phyloP scores from a whole-genome alignment of 2,888 invertebrate genomes.

The Heterodera filipjevi region DNA sequence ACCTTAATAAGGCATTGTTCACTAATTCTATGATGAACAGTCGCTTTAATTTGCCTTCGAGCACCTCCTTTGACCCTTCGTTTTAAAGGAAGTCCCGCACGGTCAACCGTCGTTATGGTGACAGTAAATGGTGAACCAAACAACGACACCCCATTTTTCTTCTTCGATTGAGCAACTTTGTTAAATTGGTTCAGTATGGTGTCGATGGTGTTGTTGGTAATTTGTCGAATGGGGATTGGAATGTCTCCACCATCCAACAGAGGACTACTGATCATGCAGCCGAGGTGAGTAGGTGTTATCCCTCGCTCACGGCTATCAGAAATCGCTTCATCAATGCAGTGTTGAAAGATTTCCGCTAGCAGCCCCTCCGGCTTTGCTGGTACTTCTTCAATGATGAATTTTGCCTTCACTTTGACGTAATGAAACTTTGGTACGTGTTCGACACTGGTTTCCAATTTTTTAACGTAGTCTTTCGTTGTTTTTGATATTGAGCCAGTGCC shows the following conservation, averaged over 20 bases:
- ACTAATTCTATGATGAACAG: background rate
- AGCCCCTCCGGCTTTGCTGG: background rate
- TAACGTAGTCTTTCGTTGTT: background rate
- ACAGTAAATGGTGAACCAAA: background rate
- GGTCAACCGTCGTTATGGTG: background rate
- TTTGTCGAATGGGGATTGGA: background rate
- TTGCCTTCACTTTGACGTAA: background rate
- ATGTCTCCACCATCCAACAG: background rate
- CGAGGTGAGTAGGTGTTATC: background rate
- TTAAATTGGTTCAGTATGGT: conserved; percentile 1
- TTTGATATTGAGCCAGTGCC: background rate
- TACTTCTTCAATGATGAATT: background rate
- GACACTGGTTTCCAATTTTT: background rate
- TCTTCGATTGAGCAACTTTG: background rate
- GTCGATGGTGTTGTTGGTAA: background rate
- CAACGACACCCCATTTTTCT: background rate
- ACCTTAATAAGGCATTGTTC: background rate
- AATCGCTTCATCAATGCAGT: background rate
- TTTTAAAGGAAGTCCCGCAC: background rate
- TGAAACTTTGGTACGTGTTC: background rate
- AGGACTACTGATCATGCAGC: background rate
- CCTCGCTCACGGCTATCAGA: background rate
- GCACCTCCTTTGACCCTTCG: background rate
- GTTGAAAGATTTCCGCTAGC: background rate
- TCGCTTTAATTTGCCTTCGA: background rate